These are phyloP conservation scores for Andrena haemorrhoa DNA, from an alignment of 2,888 invertebrate genomes.

Conservation along the genomic window DNA sequence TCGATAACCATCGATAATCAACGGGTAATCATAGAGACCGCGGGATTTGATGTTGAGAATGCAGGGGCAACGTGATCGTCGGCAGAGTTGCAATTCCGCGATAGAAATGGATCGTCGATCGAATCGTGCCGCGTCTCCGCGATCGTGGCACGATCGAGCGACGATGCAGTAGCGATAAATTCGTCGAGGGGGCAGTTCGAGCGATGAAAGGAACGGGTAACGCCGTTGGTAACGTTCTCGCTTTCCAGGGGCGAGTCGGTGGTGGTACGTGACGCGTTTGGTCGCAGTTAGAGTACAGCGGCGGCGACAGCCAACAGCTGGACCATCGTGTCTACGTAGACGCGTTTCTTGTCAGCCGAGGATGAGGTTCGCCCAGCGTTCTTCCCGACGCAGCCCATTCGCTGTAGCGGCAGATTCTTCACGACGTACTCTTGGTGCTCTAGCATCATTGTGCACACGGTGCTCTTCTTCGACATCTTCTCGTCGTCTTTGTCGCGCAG, in stretches of 20 bases:
- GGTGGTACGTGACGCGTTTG: slow-evolving; percentile 15
- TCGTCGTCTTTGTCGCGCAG: slow-evolving; percentile 93
- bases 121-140: slow-evolving; percentile 70
- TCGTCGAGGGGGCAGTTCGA: not conserved
- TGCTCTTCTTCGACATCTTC: slow-evolving; percentile 94
- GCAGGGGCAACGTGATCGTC: slow-evolving; percentile 2
- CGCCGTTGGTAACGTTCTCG: slow-evolving; percentile 4
- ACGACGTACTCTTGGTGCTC: slow-evolving; percentile 94
- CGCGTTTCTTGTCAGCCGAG: slow-evolving; percentile 23
- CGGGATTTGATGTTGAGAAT: too few relatives aligned
- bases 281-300: slow-evolving; percentile 47
- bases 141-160: slow-evolving; percentile 58
- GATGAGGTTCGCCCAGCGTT: slow-evolving; percentile 80
- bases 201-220: not conserved
- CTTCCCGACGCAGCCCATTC: slow-evolving; percentile 93
- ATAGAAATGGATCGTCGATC: slow-evolving; percentile 1
- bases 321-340: slow-evolving; percentile 45
- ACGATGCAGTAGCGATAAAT: not conserved
- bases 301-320: slow-evolving; percentile 29
- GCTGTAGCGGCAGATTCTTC: slow-evolving; percentile 92
- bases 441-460: slow-evolving; percentile 92
- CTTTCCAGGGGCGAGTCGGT: slow-evolving; percentile 10
- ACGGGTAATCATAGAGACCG: too few relatives aligned
- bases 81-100: not conserved
- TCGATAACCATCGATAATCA: not conserved